Conservation (phyloP, 2,797 vertebrate species). For the Podarcis lilfordi region DNA sequence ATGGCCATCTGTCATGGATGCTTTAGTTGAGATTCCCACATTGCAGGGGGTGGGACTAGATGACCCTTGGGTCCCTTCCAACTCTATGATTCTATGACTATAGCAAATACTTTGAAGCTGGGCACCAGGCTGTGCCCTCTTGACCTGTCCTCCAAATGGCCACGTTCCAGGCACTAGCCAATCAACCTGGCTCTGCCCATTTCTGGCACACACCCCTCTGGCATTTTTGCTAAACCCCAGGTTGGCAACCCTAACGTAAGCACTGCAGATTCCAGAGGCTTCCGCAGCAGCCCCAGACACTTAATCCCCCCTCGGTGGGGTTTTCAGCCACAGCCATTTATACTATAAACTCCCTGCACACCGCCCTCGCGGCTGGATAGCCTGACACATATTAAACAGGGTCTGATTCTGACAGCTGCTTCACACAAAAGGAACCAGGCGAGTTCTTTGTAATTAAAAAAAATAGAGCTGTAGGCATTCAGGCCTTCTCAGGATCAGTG, state of each 20-base stretch:
- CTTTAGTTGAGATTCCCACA: too few relatives aligned
- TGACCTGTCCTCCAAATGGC: background rate
- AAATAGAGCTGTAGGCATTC: conserved; percentile 15
- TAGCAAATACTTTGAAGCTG: background rate
- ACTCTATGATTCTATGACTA: too few relatives aligned
- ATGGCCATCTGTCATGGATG: too few relatives aligned
- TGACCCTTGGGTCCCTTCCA: too few relatives aligned
- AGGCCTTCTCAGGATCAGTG: conserved; percentile 26
- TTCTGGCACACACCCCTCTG: background rate
- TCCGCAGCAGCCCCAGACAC: conserved; percentile 48
- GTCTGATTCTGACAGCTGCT: conserved; percentile 42
- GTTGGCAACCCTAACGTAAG: background rate
- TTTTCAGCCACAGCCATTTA: conserved; percentile 38
- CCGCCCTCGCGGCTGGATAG: conserved; percentile 11
- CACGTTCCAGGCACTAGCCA: background rate
- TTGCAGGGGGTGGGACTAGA: too few relatives aligned
- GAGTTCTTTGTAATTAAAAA: conserved; percentile 19
- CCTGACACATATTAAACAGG: conserved; percentile 13
- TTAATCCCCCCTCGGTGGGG: conserved; percentile 59
- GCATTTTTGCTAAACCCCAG: background rate
- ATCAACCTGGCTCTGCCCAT: background rate
- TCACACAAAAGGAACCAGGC: conserved; percentile 9
- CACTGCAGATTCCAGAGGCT: conserved; percentile 33
- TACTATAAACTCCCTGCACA: conserved; percentile 29
- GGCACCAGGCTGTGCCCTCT: background rate